Evolutionary conservation across 1,140 invertebrate species (phyloP), one percentile per base, ranked within the genome.

Genomic region (Oncopodura yosiiana): DNA sequence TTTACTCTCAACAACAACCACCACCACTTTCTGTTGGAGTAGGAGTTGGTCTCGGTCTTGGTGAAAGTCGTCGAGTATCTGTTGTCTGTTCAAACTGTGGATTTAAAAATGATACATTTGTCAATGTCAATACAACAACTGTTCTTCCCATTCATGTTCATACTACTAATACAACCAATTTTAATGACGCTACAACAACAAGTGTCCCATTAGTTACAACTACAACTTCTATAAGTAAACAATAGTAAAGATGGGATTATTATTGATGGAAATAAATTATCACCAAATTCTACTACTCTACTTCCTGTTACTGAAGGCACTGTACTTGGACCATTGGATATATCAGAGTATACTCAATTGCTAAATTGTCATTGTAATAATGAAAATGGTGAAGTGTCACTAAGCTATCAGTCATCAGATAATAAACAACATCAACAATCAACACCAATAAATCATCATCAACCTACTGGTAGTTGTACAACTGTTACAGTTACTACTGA

Each of bases 51-150:
- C 34, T n/a, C 34, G 11, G 11, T 36, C n/a, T n/a, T n/a, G 24
- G n/a, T n/a, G 43, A 38, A 16, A 50, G 49, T 11, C 12, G 50
- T 0, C 36, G 55, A 14, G 58, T 64, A 3, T 64, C 62, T 3
- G 49, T 64, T 12, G 45, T 62, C 9, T 64, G 62, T 34, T 44
- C 60, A 4, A 64, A 64, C 24, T 64, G 62, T 45, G 62, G 62
- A 2, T 53, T 48, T 29, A 56, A 56, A 23, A 64, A 60, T 49
- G 56, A 58, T 11, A 61, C 62, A 24, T 60, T 58, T 46, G 49
- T 64, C 5, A 64, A 53, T 5, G n/a, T 46, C 23, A 5, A 23
- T 6, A 30, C 23, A 26, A 8, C 44, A 21, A 12, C 29, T 12
- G 12, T 46, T 46, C 44, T 21, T 9, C 8, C 32, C 32, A 34